A percentile compares a stretch with the other conserved stretches of the same genome.
phyloP scores from a whole-genome alignment of 2,113 vertebrate species.

The Apodemus speciosus region DNA sequence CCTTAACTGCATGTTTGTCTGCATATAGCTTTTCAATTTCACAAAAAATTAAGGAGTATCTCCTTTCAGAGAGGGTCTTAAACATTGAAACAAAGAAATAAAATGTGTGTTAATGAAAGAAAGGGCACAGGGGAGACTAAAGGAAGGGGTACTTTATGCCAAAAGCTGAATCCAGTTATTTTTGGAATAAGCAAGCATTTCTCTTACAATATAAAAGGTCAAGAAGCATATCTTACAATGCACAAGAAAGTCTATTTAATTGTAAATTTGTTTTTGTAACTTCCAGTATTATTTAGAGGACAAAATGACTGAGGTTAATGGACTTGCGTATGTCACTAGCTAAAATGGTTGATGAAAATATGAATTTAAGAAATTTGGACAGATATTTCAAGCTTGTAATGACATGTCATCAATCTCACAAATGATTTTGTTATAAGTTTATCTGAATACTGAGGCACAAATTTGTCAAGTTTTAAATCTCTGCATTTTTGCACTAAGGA shows the following conservation, averaged over 20 bases:
- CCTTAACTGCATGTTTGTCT: conserved; percentile 41
- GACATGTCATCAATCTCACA: conserved; percentile 42
- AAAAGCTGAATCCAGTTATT: conserved; percentile 26
- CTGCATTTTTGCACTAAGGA: not conserved
- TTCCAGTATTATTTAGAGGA: conserved; percentile 63
- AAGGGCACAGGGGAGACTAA: conserved; percentile 52
- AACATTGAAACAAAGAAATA: conserved; percentile 22
- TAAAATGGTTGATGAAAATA: conserved; percentile 47
- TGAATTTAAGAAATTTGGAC: conserved; percentile 46
- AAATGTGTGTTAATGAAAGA: conserved; percentile 60
- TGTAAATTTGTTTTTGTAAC: conserved; percentile 53
- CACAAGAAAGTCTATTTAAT: conserved; percentile 58
- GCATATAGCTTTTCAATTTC: conserved; percentile 40
- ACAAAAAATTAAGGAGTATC: conserved; percentile 10
- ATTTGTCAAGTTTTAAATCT: conserved; percentile 19
- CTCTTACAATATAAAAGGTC: conserved; percentile 66
- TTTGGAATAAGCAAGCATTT: conserved; percentile 64
- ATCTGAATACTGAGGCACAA: not conserved
- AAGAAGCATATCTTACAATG: conserved; percentile 49
- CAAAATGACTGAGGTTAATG: conserved; percentile 62
- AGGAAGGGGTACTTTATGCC: conserved; percentile 42
- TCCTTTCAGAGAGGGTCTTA: conserved; percentile 28
- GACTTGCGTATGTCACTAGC: conserved; percentile 36
- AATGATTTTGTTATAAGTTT: conserved; percentile 52
- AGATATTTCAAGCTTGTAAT: conserved; percentile 52